Evolutionary conservation across 1,140 invertebrate genomes (phyloP).

Genomic region (Megalonaias nervosa): DNA sequence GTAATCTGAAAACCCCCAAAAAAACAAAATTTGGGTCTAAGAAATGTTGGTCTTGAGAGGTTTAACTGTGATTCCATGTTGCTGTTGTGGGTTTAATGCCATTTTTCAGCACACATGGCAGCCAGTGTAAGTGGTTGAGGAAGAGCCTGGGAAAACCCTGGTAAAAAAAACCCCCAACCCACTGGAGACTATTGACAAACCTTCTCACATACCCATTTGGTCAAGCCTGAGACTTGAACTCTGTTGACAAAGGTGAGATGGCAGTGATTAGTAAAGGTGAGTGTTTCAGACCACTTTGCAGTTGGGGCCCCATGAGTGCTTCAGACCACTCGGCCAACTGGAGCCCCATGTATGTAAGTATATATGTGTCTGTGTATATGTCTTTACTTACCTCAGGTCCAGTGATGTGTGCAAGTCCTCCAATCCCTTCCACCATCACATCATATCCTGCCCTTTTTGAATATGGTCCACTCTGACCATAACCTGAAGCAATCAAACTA

Average conservation of each 20-base stretch:
- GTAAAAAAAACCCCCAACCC: too few relatives aligned
- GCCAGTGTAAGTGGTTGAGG: too few relatives aligned
- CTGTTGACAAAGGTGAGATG: too few relatives aligned
- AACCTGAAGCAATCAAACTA: slow-evolving; percentile 74
- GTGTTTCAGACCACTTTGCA: background rate
- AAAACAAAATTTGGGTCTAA: background rate
- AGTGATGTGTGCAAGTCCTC: slow-evolving; percentile 91
- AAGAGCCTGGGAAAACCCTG: too few relatives aligned
- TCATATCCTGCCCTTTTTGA: slow-evolving; percentile 91
- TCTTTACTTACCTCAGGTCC: slow-evolving; percentile 76
- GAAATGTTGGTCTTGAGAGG: background rate
- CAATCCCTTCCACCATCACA: slow-evolving; percentile 93
- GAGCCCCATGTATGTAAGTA: background rate
- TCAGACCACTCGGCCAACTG: too few relatives aligned
- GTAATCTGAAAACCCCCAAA: background rate
- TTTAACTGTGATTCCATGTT: background rate
- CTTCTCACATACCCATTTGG: too few relatives aligned
- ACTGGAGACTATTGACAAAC: too few relatives aligned
- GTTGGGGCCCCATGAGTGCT: too few relatives aligned
- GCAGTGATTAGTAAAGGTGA: background rate
- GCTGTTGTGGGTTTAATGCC: too few relatives aligned
- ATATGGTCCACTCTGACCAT: slow-evolving; percentile 91
- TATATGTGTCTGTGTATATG: background rate
- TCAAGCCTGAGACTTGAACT: too few relatives aligned
- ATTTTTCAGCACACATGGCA: too few relatives aligned